Evolutionary conservation across 2,113 vertebrate genomes (phyloP).

Genomic region (Nesogale talazaci): DNA sequence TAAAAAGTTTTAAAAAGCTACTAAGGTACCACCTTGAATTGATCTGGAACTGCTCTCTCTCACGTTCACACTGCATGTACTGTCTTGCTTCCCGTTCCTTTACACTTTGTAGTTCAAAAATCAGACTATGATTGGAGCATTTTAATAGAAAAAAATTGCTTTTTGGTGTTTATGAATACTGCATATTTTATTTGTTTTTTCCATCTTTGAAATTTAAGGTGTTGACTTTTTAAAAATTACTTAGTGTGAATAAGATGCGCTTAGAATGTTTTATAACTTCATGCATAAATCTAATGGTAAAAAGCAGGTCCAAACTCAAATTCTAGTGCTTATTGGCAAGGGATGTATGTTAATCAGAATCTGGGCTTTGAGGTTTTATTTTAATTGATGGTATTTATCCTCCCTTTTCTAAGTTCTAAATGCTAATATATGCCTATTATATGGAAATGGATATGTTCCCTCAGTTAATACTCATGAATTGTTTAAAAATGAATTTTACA

Average conservation of each 20-base stretch:
- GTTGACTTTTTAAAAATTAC: not conserved
- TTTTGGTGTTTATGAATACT: slow-evolving; percentile 43
- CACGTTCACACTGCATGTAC: not conserved
- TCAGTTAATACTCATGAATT: not conserved
- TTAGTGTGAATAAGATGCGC: slow-evolving; percentile 9
- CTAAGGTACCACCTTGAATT: slow-evolving; percentile 87
- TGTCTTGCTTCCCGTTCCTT: slow-evolving; percentile 9
- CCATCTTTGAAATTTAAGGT: slow-evolving; percentile 49
- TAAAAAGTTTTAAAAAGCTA: slow-evolving; percentile 93
- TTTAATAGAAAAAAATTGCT: slow-evolving; percentile 49
- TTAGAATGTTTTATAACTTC: slow-evolving; percentile 39
- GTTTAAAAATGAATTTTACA: slow-evolving; percentile 50
- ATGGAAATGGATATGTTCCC: not conserved
- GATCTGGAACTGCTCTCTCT: not conserved
- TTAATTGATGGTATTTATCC: slow-evolving; percentile 23
- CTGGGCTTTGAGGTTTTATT: slow-evolving; percentile 26
- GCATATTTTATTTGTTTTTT: not conserved
- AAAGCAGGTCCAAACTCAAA: not conserved
- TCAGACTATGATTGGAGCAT: not conserved
- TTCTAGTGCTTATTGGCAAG: slow-evolving; percentile 13
- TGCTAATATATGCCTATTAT: not conserved
- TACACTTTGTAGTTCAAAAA: slow-evolving; percentile 3
- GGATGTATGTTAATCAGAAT: slow-evolving; percentile 38
- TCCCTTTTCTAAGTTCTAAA: slow-evolving; percentile 1
- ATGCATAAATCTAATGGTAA: not conserved